phyloP scores from a whole-genome alignment of 30 jellyfish, hydroid and myxozoan species.

The Pseudorhiza aurosa region DNA sequence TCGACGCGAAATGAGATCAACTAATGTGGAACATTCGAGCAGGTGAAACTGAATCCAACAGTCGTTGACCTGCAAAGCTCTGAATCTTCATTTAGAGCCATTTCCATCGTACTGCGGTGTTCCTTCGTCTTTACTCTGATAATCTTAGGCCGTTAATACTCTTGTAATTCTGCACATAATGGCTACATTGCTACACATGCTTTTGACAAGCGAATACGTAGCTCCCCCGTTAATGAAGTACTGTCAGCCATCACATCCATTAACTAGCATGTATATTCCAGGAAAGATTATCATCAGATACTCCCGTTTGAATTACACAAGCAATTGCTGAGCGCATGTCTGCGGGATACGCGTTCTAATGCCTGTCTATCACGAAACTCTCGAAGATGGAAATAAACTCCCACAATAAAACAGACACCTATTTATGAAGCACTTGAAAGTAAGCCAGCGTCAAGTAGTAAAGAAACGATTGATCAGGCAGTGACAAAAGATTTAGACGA shows the following conservation, averaged over 20 bases:
- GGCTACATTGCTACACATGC: neutral
- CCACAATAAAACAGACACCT: neutral
- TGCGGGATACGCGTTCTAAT: neutral
- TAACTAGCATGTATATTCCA: neutral
- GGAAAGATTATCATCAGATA: neutral
- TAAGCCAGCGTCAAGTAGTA: neutral
- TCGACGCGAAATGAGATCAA: too few relatives aligned
- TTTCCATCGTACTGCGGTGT: too few relatives aligned
- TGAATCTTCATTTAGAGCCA: too few relatives aligned
- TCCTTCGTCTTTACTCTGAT: too few relatives aligned
- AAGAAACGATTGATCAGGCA: neutral
- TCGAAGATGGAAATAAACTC: neutral
- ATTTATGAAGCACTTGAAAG: slow-evolving; percentile 12
- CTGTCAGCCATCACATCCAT: neutral
- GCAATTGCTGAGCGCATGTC: neutral
- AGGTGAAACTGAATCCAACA: too few relatives aligned
- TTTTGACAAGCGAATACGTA: neutral
- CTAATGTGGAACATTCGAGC: too few relatives aligned
- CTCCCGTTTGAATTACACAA: slow-evolving; percentile 1
- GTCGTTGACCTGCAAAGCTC: too few relatives aligned
- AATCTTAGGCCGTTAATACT: too few relatives aligned
- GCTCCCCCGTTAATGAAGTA: neutral
- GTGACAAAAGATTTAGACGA: neutral
- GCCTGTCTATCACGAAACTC: neutral
- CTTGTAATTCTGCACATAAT: too few relatives aligned